Base-by-base conservation (phyloP, 2,888 invertebrate genomes). In the Lamellibrachia satsuma region DNA sequence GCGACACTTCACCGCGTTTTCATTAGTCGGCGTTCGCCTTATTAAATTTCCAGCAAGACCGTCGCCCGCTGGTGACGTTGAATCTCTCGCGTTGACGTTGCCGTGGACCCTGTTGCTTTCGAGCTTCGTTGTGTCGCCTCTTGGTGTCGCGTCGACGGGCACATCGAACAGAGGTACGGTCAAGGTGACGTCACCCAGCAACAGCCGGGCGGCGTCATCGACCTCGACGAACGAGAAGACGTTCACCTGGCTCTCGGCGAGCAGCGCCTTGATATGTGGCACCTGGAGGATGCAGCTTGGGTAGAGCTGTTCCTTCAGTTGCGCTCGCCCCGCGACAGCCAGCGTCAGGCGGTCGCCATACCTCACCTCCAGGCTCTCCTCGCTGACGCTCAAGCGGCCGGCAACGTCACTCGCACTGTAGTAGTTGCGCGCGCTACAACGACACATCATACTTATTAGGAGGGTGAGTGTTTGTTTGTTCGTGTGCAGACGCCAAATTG, bases 321-420 rank as follows among this genome's bases (percentile, higher is more conserved):
- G 75, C 22, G 75, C 75, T 15, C 75, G 75, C 75, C 75, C 75
- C 75, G 75, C 75, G 22, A n/a, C 75, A 15, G 22, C 75, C 22
- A 75, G 75, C 75, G 75, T 75, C 75, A 75, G 75, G 22, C 75
- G 75, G 75, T 75, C 75, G 75, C 75, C 75, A n/a, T 75, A 75
- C 6, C 22, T 75, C 75, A n/a, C 75, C 75, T 15, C 75, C 75
- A 75, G 75, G 75, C n/a, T 15, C 22, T 75, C 75, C 0, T 22
- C 75, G 75, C 75, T 75, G 75, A 75, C 75, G 75, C 6, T n/a
- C 15, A 75, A n/a, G 6, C 75, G 75, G 75, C 75, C 22, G 15
- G 75, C 75, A 2, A 75, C 75, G 75, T 75, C 75, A 75, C 75
- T 22, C 6, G 75, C 75, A n/a, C 75, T 22, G 75, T 75, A 75